Percentiles rank a stretch among this genome's conserved stretches.
phyloP scores from a whole-genome alignment of 2,888 invertebrate genomes.

The Eustalomyia histrio region DNA sequence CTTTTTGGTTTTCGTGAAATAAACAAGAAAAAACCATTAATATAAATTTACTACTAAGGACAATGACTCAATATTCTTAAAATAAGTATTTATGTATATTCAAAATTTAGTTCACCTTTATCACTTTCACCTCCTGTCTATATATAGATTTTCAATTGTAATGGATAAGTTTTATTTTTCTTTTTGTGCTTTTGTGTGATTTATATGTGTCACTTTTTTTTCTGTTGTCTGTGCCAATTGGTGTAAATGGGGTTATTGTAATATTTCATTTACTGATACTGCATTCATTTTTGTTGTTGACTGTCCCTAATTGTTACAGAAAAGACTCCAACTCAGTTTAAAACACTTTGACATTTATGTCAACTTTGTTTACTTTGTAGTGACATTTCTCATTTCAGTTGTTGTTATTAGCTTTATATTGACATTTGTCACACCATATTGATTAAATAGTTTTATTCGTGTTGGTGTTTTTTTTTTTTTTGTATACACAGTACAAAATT shows the following conservation, averaged over 20 bases:
- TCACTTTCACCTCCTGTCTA: background rate
- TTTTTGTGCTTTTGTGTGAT: background rate
- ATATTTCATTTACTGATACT: background rate
- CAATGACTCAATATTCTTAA: constrained; percentile 3
- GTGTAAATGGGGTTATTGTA: background rate
- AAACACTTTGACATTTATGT: background rate
- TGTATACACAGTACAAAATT: too few species aligned
- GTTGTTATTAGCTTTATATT: constrained; percentile 17
- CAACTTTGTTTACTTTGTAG: background rate
- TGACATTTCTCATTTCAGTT: background rate
- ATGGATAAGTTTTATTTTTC: background rate
- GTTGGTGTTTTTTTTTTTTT: background rate
- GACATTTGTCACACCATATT: constrained; percentile 47
- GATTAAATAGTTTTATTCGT: constrained; percentile 32
- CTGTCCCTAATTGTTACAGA: background rate
- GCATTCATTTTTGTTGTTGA: background rate
- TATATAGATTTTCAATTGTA: background rate
- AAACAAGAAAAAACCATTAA: too few species aligned
- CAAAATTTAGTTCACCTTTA: background rate
- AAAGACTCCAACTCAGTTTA: background rate
- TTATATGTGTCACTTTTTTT: background rate
- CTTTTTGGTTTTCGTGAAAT: background rate
- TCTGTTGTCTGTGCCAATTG: background rate
- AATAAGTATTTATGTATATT: constrained; percentile 8
- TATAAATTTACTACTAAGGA: too few species aligned